Base-by-base conservation (phyloP, 2,888 invertebrate species). In the Eueremaeus valkanovi region DNA sequence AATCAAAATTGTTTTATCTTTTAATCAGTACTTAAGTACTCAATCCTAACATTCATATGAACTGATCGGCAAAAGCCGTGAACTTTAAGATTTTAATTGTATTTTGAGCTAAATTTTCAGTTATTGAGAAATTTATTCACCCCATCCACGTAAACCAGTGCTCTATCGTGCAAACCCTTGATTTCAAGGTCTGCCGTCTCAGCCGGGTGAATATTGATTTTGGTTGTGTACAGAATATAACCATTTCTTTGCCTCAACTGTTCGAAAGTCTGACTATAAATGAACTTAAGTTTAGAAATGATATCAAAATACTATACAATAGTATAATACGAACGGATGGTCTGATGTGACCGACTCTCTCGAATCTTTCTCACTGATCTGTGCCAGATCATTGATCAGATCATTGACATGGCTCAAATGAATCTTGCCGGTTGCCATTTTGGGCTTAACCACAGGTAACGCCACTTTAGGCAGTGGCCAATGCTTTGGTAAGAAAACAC, bases 121-220 rank as follows among this genome's bases (percentile, higher is more conserved):
- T n/a, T n/a, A n/a, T n/a, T n/a, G n/a, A n/a, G n/a, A n/a, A n/a
- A n/a, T n/a, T n/a, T n/a, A n/a, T n/a, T 66, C 84, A 88, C 88
- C 75, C 84, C 84, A 82, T 91, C 87, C 8, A 92, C 83, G 80
- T 87, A 89, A 21, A 92, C 88, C 78, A 89, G 87, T 0, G 89
- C 89, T 78, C 90, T 85, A 83, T 92, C 92, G 27, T 88, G 85
- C 16, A 92, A 85, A 40, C 86, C 85, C 0, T 83, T 81, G 8
- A 90, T 85, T 24, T 83, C 81, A 1, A 92, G 83, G 27, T 85
- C 70, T 0, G 83, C 82, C 66, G 84, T 84, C 76, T 81, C 86
- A 79, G 81, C 79, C 66, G 77, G 79, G 73, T 75, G 80, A 3
- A 77, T 75, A 5, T 75, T 83, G 75, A 89, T 78, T 5, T 76